Conservation (phyloP, 1,140 invertebrate genomes). For the Drosophila melanica region DNA sequence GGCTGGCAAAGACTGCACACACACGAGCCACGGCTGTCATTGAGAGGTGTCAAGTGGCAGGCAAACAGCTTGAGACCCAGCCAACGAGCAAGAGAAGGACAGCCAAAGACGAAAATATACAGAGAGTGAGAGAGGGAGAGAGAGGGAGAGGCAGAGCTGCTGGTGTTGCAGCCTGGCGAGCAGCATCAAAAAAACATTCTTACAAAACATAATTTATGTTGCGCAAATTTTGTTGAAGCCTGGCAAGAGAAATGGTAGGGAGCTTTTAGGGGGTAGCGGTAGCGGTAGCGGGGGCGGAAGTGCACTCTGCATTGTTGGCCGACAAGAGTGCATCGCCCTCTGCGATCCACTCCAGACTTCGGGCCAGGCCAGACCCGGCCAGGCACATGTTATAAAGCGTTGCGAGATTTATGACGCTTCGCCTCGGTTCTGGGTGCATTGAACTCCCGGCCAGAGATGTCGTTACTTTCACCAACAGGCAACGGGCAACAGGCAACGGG, state of each 20-base stretch:
- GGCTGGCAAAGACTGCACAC: constrained; percentile 23
- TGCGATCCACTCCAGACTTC: constrained; percentile 11
- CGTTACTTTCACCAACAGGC: constrained; percentile 60
- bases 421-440: constrained; percentile 45
- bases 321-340: constrained; percentile 31
- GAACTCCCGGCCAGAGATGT: constrained; percentile 9
- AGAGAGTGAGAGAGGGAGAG: neutral
- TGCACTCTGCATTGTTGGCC: constrained; percentile 36
- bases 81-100: neutral
- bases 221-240: constrained; percentile 64
- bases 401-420: constrained; percentile 48
- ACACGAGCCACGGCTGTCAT: constrained; percentile 58
- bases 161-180: constrained; percentile 6
- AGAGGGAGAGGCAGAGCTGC: neutral
- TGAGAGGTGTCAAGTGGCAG: constrained; percentile 75
- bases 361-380: constrained; percentile 1
- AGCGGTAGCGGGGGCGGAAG: neutral
- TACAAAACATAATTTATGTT: constrained; percentile 81
- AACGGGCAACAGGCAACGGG: constrained; percentile 15
- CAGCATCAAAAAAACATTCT: constrained; percentile 65
- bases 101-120: neutral
- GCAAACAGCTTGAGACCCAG: constrained; percentile 59
- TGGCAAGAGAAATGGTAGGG: neutral
- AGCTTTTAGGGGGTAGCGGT: neutral
- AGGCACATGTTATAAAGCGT: constrained; percentile 29